Evolutionary conservation across 1,140 invertebrate genomes (phyloP).

Genomic region (Drosophila parvula): DNA sequence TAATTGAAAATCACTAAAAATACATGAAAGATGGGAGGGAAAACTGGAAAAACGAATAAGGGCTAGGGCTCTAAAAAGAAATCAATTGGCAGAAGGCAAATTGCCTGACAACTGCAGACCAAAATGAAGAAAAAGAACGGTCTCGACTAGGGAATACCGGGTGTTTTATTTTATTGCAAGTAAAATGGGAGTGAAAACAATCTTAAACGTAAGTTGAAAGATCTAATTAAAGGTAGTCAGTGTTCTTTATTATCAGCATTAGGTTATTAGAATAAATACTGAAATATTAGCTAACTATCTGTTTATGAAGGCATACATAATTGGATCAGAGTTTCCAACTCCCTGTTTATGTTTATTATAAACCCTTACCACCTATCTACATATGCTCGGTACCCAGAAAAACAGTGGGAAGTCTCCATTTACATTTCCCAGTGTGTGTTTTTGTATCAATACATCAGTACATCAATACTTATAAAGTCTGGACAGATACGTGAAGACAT

Average conservation of each 20-base stretch:
- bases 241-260: too few species aligned
- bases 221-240: too few species aligned
- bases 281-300: not conserved
- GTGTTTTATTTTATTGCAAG: not conserved
- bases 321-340: not conserved
- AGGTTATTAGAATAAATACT: too few species aligned
- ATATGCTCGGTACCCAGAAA: not conserved
- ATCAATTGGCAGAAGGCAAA: slow-evolving; percentile 50
- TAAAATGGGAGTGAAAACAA: not conserved
- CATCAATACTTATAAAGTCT: slow-evolving; percentile 2
- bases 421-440: slow-evolving; percentile 6
- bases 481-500: slow-evolving; percentile 35
- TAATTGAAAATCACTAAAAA: slow-evolving; percentile 73
- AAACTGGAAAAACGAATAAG: slow-evolving; percentile 7
- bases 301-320: not conserved
- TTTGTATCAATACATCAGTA: slow-evolving; percentile 6
- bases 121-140: slow-evolving; percentile 7
- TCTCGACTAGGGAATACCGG: not conserved
- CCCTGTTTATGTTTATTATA: not conserved
- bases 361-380: not conserved
- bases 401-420: slow-evolving; percentile 44
- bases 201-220: not conserved
- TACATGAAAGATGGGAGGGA: slow-evolving; percentile 3
- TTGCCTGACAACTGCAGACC: slow-evolving; percentile 57
- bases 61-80: slow-evolving; percentile 18